Evolutionary conservation across 2,113 vertebrate genomes (phyloP).

Genomic region (Telmatochromis sp.): DNA sequence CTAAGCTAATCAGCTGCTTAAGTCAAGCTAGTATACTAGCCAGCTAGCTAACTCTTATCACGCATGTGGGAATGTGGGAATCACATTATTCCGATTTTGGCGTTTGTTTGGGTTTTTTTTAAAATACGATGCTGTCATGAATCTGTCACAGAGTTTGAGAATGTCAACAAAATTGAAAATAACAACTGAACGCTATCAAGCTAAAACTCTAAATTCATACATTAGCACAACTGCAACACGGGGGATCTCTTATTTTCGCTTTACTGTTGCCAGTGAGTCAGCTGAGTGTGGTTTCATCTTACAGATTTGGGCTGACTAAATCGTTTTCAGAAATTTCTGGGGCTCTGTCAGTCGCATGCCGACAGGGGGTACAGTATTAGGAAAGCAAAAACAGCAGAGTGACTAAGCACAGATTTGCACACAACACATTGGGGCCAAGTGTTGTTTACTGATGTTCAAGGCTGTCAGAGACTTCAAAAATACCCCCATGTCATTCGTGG

Average conservation of each 20-base stretch:
- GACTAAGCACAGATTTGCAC: constrained; percentile 63
- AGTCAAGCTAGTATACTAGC: background rate
- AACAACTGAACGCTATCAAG: background rate
- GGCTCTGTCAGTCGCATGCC: constrained; percentile 50
- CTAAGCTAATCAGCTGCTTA: background rate
- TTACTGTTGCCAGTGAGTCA: background rate
- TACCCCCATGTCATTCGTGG: constrained; percentile 64
- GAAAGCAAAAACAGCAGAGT: constrained; percentile 67
- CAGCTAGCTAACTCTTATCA: background rate
- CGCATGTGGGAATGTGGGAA: background rate
- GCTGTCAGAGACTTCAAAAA: constrained; percentile 54
- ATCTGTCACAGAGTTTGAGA: background rate
- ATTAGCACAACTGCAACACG: background rate
- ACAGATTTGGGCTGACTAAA: background rate
- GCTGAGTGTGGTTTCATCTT: background rate
- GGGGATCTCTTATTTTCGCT: background rate
- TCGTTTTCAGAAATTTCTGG: constrained; percentile 22
- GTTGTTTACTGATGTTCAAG: constrained; percentile 55
- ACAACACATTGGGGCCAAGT: constrained; percentile 50
- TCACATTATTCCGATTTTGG: background rate
- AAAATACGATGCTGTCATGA: background rate
- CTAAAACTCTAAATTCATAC: background rate
- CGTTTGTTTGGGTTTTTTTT: rapidly evolving
- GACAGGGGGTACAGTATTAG: constrained; percentile 68
- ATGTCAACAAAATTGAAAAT: background rate